Conservation (phyloP, 2,797 vertebrate genomes). For the Tragelaphus eurycerus region DNA sequence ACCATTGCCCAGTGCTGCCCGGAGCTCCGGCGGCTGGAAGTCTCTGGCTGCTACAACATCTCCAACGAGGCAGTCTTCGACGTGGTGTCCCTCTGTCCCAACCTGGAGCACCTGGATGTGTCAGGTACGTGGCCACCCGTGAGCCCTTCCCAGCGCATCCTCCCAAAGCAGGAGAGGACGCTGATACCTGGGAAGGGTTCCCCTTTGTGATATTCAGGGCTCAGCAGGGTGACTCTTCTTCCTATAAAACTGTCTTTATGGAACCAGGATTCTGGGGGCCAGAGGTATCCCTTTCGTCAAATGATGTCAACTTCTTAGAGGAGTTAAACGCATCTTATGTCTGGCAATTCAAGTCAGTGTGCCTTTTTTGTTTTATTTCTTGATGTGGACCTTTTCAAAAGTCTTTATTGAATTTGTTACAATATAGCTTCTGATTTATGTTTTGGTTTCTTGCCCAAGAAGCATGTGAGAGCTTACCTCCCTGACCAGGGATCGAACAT, state of each 20-base stretch:
- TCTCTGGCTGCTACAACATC: constrained; percentile 96
- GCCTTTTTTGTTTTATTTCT: neutral
- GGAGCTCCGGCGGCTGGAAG: constrained; percentile 93
- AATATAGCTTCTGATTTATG: neutral
- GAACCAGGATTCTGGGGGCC: neutral
- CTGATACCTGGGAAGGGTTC: too few species aligned
- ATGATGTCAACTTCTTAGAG: neutral
- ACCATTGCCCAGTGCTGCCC: constrained; percentile 96
- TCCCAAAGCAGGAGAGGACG: accelerated
- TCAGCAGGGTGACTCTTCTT: neutral
- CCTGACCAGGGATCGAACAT: neutral
- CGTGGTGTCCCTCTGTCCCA: constrained; percentile 96
- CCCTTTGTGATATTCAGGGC: neutral
- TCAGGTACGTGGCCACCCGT: constrained; percentile 87
- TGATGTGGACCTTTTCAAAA: neutral
- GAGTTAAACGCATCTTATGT: neutral
- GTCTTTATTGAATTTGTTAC: neutral
- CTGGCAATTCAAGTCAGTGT: too few species aligned
- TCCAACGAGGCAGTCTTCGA: constrained; percentile 97
- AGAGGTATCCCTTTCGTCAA: neutral
- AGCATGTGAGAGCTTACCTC: neutral
- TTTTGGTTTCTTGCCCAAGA: neutral
- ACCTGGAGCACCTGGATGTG: constrained; percentile 96
- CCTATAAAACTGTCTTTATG: neutral
- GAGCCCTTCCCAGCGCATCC: neutral